phyloP scores from a whole-genome alignment of 2,888 invertebrate genomes.

The Chymomyza caudatula region DNA sequence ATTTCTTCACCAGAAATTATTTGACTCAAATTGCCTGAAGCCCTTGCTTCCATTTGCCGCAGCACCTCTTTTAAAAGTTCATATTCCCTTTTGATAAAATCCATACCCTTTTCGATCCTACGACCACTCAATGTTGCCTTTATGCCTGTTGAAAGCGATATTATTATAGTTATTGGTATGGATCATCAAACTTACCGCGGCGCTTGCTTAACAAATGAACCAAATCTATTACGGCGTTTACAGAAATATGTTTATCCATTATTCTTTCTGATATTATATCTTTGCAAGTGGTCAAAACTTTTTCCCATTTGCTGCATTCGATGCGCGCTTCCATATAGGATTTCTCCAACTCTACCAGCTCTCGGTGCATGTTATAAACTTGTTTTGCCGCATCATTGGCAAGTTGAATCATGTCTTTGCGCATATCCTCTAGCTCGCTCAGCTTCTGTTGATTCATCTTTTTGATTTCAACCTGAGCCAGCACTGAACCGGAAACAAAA shows the following conservation, averaged over 20 bases:
- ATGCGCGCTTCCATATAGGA: conserved; percentile 52
- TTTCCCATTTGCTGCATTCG: conserved; percentile 69
- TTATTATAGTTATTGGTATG: neutral
- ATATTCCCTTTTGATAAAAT: neutral
- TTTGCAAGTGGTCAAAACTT: conserved; percentile 59
- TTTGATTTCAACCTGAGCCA: conserved; percentile 68
- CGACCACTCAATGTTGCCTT: neutral
- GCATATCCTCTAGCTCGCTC: conserved; percentile 66
- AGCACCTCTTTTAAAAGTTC: neutral
- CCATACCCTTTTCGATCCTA: neutral
- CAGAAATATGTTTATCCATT: conserved; percentile 48
- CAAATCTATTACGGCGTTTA: conserved; percentile 67
- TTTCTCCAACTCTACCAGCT: conserved; percentile 63
- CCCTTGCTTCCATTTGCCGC: neutral
- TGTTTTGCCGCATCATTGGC: conserved; percentile 67
- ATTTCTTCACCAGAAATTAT: neutral
- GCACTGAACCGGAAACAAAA: conserved; percentile 45
- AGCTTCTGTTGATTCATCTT: conserved; percentile 56
- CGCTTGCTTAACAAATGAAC: conserved; percentile 60
- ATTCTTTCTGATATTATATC: conserved; percentile 54
- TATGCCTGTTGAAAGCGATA: neutral
- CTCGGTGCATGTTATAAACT: conserved; percentile 65
- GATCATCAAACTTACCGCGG: conserved; percentile 33
- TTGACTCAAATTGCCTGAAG: neutral
- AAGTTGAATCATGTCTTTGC: conserved; percentile 62